Base-by-base conservation (phyloP, 2,888 invertebrate genomes). In the Bellardia pandia region DNA sequence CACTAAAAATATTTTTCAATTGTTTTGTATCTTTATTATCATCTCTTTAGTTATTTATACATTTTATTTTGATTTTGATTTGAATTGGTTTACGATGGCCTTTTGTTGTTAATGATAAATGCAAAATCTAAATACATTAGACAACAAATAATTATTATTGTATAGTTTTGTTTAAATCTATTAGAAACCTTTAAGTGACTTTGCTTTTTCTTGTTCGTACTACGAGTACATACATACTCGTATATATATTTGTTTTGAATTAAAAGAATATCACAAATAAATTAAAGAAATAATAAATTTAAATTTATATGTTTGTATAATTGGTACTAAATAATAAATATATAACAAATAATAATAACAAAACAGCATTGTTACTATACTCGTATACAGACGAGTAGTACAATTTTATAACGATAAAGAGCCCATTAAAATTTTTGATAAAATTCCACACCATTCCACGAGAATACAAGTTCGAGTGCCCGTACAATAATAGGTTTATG, bases 401-500 rank as follows among this genome's bases (percentile, higher is more conserved):
- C 13, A 13, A 0, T 45, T 45, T 60, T 14, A 60, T 53, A 76
- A 68, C 53, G 86, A 86, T 86, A 83, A 87, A 84, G 78, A 77
- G 40, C 72, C 80, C 86, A 86, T 86, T 86, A 84, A 86, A 77
- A 74, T 77, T 62, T 82, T 60, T 79, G 86, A 87, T 85, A 87
- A 87, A 87, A 87, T 87, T 87, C 86, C 86, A 76, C 37, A 37
- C 4, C 37, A 37, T 37, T 6, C 37, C 5, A 37, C 37, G 37
- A 37, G 37, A 37, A 37, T 23, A 78, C 33, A 48, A 77, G 11
- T 37, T 33, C 13, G 9, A 53, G 23, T 23, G 53, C 40, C 2
- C 11, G 23, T 37, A 56, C 37, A 40, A 64, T 30, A 40, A 64
- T 30, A 30, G 2, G n/a, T n/a, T 37, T 37, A 53, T 42, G 14